A percentile compares a stretch with the other conserved stretches of the same genome.
phyloP scores from a whole-genome alignment of 2,888 invertebrate species.

The Cyrtodaria siliqua region DNA sequence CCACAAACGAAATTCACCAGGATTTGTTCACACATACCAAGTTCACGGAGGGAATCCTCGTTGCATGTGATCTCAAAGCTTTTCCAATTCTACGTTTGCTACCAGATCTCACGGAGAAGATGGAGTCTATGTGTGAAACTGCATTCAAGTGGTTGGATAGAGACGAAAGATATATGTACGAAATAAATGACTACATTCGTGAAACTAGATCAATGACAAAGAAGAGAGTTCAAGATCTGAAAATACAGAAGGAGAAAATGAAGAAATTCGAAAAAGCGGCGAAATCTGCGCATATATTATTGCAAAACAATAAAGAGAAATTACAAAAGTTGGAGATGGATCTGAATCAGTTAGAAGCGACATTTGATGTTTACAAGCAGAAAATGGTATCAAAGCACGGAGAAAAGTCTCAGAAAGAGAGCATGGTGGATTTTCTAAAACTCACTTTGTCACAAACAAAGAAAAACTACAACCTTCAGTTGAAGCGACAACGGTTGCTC shows the following conservation, averaged over 20 bases:
- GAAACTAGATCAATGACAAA: slow-evolving; percentile 77
- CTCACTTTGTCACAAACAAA: slow-evolving; percentile 83
- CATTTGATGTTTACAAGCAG: slow-evolving; percentile 72
- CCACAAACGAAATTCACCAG: slow-evolving; percentile 74
- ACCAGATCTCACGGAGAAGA: slow-evolving; percentile 80
- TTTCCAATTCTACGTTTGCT: slow-evolving; percentile 82
- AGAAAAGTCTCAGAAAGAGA: slow-evolving; percentile 82
- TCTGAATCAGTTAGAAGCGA: slow-evolving; percentile 77
- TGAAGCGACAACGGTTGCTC: slow-evolving; percentile 79
- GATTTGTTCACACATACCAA: slow-evolving; percentile 77
- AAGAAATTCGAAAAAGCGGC: slow-evolving; percentile 79
- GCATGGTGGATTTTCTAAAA: slow-evolving; percentile 84
- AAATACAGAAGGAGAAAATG: slow-evolving; percentile 78
- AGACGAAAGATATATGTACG: slow-evolving; percentile 83
- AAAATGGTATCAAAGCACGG: slow-evolving; percentile 74
- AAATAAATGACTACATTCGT: slow-evolving; percentile 80
- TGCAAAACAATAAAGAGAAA: slow-evolving; percentile 80
- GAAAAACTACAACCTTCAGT: slow-evolving; percentile 82
- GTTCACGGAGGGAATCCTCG: slow-evolving; percentile 78
- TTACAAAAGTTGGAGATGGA: slow-evolving; percentile 79
- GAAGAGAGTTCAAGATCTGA: slow-evolving; percentile 75
- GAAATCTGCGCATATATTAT: slow-evolving; percentile 77
- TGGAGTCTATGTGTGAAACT: slow-evolving; percentile 73
- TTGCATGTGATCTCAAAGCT: slow-evolving; percentile 81
- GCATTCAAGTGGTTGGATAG: slow-evolving; percentile 81